Base-by-base conservation (phyloP, 2,797 vertebrate genomes). In the Sebastes iracundus region DNA sequence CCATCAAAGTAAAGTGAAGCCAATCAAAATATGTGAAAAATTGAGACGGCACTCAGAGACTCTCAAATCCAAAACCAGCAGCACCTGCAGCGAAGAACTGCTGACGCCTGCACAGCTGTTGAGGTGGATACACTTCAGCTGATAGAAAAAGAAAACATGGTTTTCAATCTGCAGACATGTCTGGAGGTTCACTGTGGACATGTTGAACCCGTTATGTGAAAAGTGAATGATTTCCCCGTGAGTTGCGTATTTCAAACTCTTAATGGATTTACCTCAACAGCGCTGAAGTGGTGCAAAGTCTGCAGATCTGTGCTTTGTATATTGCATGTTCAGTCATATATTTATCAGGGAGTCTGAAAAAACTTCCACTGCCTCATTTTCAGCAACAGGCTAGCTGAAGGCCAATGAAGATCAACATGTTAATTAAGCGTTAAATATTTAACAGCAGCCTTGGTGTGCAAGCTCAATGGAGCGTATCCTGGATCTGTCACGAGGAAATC, bases 361-460 rank as follows among this genome's bases (percentile, higher is more conserved):
- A 80, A 79, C 58, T 65, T 77, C 28, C 27, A 12, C 33, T 11
- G 32, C 14, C 46, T 63, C 38, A 22, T 79, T 72, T 67, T 69
- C 28, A 75, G 75, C 53, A 68, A 72, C 70, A 79, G 60, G 75
- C 75, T 9, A 12, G 58, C 75, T 70, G 70, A 80, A 73, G 81
- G 85, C 85, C 86, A 55, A 33, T 42, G 79, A 84, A 77, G 69
- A 84, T 81, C 83, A 90, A 79, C 82, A 80, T 86, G 84, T 87
- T 92, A 86, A 91, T 92, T 64, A 88, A 72, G 78, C 23, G 22
- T 81, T 85, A 80, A 72, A 83, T 79, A 88, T 92, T 90, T 88
- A 90, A 88, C 83, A 88, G 84, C 80, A 73, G 72, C 75, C 76
- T 85, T 38, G 71, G 72, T 69, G 78, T 70, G 55, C 18, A 8